Evolutionary conservation across 2,888 invertebrate genomes (phyloP), one percentile per base, ranked within the genome.

Genomic region (Agrotis puta): DNA sequence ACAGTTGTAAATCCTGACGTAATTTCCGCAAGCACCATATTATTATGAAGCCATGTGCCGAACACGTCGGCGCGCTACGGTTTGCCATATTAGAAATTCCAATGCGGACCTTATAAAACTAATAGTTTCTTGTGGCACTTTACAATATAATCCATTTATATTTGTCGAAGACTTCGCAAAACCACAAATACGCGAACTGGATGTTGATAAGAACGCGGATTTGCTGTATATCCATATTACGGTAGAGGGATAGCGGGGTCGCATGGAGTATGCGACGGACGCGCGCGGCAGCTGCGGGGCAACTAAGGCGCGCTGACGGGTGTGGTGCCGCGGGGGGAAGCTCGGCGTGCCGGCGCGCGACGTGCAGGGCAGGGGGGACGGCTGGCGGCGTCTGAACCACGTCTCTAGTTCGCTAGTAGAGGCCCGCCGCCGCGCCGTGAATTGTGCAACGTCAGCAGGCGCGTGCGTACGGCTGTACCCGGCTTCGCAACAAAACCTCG

Each of bases 81-180:
- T 88, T 91, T 89, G 94, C 92, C 93, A 91, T 94, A 92, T 93
- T 92, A 93, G 90, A 94, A 94, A 95, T 95, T 95, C 95, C 95
- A 93, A 92, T 94, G 94, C 95, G 93, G 93, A 95, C 94, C 94
- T 95, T 94, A 93, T 86, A 91, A 90, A 92, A 90, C 89, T 90
- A 90, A 87, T 86, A 85, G 88, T 89, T 89, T 89, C 88, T 88
- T 85, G 88, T 84, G 88, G 88, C 94, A 95, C 95, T 95, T 94
- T 94, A 96, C 94, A 96, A 95, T 94, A 95, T 96, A 96, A 96
- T 96, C 96, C 96, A 95, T 96, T 95, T 95, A 91, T 92, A 94
- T 90, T 95, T 95, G 90, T 95, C 95, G 88, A 93, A 93, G 85
- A 95, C 92, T 94, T 95, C 94, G 90, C 95, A 94, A 88, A 96